Base-by-base conservation (phyloP, 2,888 invertebrate genomes). In the Dasysyrphus albostriatus region DNA sequence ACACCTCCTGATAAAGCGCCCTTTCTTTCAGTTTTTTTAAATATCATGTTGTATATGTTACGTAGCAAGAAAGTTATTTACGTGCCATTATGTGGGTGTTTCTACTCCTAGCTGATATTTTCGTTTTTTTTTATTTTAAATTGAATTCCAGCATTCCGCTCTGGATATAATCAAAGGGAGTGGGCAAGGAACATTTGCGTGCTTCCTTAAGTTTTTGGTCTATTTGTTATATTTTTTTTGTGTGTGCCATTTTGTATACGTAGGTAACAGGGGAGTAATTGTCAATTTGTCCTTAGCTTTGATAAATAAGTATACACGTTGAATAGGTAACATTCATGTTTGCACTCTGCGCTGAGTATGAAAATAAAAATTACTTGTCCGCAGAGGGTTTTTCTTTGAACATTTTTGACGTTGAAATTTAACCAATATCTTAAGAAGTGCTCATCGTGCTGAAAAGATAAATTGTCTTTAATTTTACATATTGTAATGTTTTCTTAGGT, bases 81-180 rank as follows among this genome's bases (percentile, higher is more conserved):
- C 61, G 29, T 63, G 61, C 24, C 61, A 63, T 63, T 63, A 44
- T 63, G 61, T 44, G 61, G 61, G 44, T 44, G 61, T 29, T 24
- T 61, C 29, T 1, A 63, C n/a, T 44, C 42, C 61, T n/a, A 39
- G 24, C 12, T 8, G 44, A 44, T 2, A 3, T 24, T 24, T 24
- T 24, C 24, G 1, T 63, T 42, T n/a, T 63, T 42, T 63, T 44
- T n/a, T 44, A 7, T 24, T 29, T 42, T 61, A 61, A 63, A 63
- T 63, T 63, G 42, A 63, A 63, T 42, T 42, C 42, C 61, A 24
- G 24, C 39, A 63, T 63, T 63, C 44, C 42, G 8, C 9, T 44
- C 10, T 42, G 61, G n/a, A 44, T 63, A n/a, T 63, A 63, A 63
- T 61, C 19, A 63, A 29, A 63, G 24, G 14, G 29, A 63, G 29